Base-by-base conservation (phyloP, 2,888 invertebrate genomes). In the Ornithoptera priamus region DNA sequence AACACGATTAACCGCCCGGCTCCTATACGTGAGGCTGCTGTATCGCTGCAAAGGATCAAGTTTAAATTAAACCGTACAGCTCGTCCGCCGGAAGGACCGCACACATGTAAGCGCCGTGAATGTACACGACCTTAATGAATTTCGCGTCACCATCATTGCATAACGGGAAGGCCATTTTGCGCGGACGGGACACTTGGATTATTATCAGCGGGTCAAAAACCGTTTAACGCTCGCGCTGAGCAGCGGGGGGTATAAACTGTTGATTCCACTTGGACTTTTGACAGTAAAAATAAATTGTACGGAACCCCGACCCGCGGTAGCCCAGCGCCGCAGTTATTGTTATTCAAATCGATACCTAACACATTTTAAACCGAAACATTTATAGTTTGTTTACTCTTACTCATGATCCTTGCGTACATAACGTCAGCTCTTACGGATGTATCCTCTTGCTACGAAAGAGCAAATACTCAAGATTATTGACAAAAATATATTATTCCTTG, bases 31-130 rank as follows among this genome's bases (percentile, higher is more conserved):
- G 60, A 60, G 68, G 63, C 72, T 73, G 74, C 75, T 75, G 74
- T 76, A 78, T 76, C 73, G 72, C 75, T 76, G 76, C 81, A 81
- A 81, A 81, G 77, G 80, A 80, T 77, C 76, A 78, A 81, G 81
- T 83, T 83, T 78, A 81, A 85, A 85, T 85, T 82, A 82, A 83
- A 85, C 81, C 77, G 83, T 84, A 80, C 62, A 75, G 68, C 69
- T 60, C 71, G 63, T 64, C 30, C 66, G 68, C 69, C 78, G 57
- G 56, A 39, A 57, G 36, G 24, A 17, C 10, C 50, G 10, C 2
- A 63, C 18, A 62, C 24, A 62, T 46, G 17, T 59, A 59, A 63
- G 30, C 20, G 46, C 24, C 58, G 46, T 50, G 62, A 59, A 62
- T 24, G n/a, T 62, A 66, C 68, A 57, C 18, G 66, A 70, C 56